Evolutionary conservation across 2,888 invertebrate genomes (phyloP), one percentile per base, ranked within the genome.

Genomic region (Meliscaeva auricollis): DNA sequence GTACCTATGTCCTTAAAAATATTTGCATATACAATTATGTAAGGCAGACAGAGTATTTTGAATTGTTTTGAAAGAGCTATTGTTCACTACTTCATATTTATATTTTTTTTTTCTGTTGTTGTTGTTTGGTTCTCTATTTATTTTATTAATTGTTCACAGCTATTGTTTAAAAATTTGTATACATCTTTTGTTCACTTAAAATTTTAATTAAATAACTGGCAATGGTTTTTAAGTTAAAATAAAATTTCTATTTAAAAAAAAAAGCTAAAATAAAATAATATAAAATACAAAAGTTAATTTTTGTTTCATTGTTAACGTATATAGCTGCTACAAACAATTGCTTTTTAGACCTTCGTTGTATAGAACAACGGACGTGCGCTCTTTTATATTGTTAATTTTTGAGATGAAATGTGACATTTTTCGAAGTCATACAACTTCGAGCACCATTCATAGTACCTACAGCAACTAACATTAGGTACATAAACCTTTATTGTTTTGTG

Each of bases 161-260:
- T 58, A n/a, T 58, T 58, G 38, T 58, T 17, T 13, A 8, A 20
- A 48, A 38, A 20, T 38, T 35, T 38, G 20, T 38, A 38, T 38
- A 38, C 58, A 13, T 38, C 58, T 58, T 58, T 58, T 58, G 38
- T 58, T 58, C 20, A 3, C 6, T 20, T 38, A 7, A 58, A 58
- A 38, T 58, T 58, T 38, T 58, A 58, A 58, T 58, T 58, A 38
- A 58, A 58, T 58, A 58, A 58, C 38, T 58, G 20, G 58, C 35
- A 58, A 20, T 58, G 13, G 35, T 13, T 26, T 56, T 35, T 35
- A 2, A 11, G 17, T 56, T 32, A 35, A 56, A 56, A 56, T 35
- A 7, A 17, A 56, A 56, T 32, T 11, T 15, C n/a, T n/a, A n/a
- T n/a, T n/a, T n/a, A n/a, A n/a, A n/a, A n/a, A 30, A 30, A 15